phyloP scores from a whole-genome alignment of 2,797 vertebrate species.

The Paedocypris micromegethes region DNA sequence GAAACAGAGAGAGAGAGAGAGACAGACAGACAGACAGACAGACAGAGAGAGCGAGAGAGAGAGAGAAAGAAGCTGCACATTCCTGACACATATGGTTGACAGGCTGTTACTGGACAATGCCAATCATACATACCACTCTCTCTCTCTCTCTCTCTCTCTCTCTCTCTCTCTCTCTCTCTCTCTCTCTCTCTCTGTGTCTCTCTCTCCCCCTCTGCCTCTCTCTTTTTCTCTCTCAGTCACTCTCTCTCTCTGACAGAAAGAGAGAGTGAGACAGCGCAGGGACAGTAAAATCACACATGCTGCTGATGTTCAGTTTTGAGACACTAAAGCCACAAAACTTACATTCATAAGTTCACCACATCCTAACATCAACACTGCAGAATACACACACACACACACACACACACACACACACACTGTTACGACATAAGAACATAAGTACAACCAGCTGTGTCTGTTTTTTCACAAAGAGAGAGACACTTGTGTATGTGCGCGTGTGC shows the following conservation, averaged over 20 bases:
- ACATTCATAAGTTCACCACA: conserved; percentile 99
- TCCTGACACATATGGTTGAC: conserved; percentile 82
- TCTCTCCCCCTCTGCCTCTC: too few relatives aligned
- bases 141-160: background rate
- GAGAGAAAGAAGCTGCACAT: conserved; percentile 76
- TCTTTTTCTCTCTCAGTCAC: too few relatives aligned
- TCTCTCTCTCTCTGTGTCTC: too few relatives aligned
- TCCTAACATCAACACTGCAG: conserved; percentile 99
- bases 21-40: conserved; percentile 69
- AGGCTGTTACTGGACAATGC: conserved; percentile 66
- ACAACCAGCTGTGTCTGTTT: conserved; percentile 97
- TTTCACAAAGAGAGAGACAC: conserved; percentile 47
- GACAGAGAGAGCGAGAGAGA: conserved; percentile 79
- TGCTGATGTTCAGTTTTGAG: too few relatives aligned
- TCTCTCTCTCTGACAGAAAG: too few relatives aligned
- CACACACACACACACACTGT: conserved; percentile 83
- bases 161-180: too few relatives aligned
- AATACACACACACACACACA: conserved; percentile 95
- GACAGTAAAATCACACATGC: too few relatives aligned
- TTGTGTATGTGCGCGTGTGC: conserved; percentile 15
- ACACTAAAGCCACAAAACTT: conserved; percentile 54
- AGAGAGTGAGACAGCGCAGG: too few relatives aligned
- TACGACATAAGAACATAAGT: conserved; percentile 93
- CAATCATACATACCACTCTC: conserved; percentile 51
- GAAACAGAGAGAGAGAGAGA: conserved; percentile 75